Evolutionary conservation across 2,113 vertebrate species (phyloP).

Genomic region (Asarcornis scutulata): DNA sequence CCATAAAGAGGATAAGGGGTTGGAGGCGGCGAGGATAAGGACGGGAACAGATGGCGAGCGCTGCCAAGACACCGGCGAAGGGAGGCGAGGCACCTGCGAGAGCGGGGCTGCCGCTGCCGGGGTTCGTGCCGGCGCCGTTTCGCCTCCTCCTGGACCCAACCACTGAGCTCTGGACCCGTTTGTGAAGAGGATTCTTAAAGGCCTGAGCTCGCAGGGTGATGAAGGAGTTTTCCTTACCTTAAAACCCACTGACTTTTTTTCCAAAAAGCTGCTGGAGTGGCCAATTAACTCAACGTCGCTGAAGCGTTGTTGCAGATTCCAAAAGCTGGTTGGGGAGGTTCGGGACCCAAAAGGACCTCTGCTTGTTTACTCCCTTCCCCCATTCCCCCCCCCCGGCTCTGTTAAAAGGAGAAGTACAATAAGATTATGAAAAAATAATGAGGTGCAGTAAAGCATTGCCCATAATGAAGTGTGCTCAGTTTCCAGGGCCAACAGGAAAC

Average conservation of each 20-base stretch:
- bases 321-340: neutral
- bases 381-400: neutral
- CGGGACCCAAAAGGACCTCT: neutral
- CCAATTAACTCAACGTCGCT: neutral
- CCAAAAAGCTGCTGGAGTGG: rapidly evolving
- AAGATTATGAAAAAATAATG: neutral
- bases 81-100: neutral
- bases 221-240: neutral
- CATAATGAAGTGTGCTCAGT: neutral
- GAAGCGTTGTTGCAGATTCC: rapidly evolving
- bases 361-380: neutral
- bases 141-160: neutral
- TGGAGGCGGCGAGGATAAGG: slow-evolving; percentile 36
- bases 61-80: neutral
- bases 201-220: neutral
- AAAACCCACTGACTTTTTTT: neutral
- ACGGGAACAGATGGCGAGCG: slow-evolving; percentile 44
- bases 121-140: neutral
- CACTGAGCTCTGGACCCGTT: neutral
- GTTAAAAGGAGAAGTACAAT: neutral
- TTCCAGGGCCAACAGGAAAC: neutral
- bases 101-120: rapidly evolving
- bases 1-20: slow-evolving; percentile 59
- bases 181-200: too few relatives aligned
- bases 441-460: neutral